Base-by-base conservation (phyloP, 2,888 invertebrate species). In the Tethea ocularis region DNA sequence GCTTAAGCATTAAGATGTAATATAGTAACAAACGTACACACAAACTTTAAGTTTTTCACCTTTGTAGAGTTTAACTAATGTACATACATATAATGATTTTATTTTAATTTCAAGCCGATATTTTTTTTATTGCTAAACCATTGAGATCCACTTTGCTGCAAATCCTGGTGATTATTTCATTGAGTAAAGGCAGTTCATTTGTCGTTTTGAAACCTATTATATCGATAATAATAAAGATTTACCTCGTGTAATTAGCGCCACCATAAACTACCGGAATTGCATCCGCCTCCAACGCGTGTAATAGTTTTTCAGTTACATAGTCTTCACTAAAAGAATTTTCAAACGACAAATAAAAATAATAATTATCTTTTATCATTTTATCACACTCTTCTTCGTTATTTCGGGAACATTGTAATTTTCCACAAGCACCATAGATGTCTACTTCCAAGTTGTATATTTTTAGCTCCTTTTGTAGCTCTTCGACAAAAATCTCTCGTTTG, bases 181-280 rank as follows among this genome's bases (percentile, higher is more conserved):
- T n/a, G n/a, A n/a, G n/a, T n/a, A n/a, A n/a, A n/a, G n/a, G n/a
- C n/a, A n/a, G n/a, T n/a, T n/a, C n/a, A n/a, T n/a, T n/a, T n/a
- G n/a, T n/a, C n/a, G n/a, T n/a, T n/a, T n/a, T n/a, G n/a, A n/a
- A n/a, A n/a, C n/a, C n/a, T 20, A 24, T 41, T 46, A 51, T 76
- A 78, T 26, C 78, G 64, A 6, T 58, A 58, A 54, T 52, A 13
- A 38, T 53, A 7, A 29, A 33, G 29, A 53, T n/a, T 53, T 68
- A 86, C 84, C 84, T 79, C 17, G 75, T 80, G 78, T 95, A 95
- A 81, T 95, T 93, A 57, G 94, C 94, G 15, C 93, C 94, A 5
- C 95, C 95, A 88, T 94, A 95, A 10, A 95, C 95, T 20, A 96
- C 92, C 0, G 95, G 95, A 5, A 96, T 83, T 17, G 95, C 89